Percentiles rank a stretch among this genome's conserved stretches.
phyloP scores from a whole-genome alignment of 2,113 vertebrate species.

The Chaetodon auriga region DNA sequence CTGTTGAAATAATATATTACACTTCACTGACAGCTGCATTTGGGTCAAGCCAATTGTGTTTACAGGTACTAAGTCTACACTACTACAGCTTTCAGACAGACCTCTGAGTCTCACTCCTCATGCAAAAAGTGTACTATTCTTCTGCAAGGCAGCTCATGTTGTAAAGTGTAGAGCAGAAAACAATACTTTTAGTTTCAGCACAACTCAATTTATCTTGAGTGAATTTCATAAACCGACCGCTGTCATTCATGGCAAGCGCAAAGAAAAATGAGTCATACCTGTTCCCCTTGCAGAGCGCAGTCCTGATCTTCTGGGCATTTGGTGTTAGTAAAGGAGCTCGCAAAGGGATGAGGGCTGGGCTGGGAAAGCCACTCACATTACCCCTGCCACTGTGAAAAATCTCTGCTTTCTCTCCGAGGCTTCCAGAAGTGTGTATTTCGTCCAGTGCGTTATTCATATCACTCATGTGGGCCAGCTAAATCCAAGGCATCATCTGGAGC shows the following conservation, averaged over 20 bases:
- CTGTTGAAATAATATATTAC: slow-evolving; percentile 54
- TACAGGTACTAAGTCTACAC: slow-evolving; percentile 81
- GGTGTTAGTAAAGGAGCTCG: slow-evolving; percentile 71
- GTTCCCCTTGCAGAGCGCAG: slow-evolving; percentile 73
- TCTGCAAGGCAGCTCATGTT: slow-evolving; percentile 34
- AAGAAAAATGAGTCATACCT: slow-evolving; percentile 75
- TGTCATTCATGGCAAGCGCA: slow-evolving; percentile 3
- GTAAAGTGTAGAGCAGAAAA: slow-evolving; percentile 5
- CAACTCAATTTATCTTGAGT: neutral
- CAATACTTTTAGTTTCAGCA: slow-evolving; percentile 13
- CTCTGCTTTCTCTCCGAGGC: slow-evolving; percentile 80
- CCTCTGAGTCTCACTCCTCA: slow-evolving; percentile 48
- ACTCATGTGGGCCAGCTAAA: slow-evolving; percentile 80
- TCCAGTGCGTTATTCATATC: slow-evolving; percentile 85
- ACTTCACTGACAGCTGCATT: slow-evolving; percentile 55
- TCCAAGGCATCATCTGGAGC: slow-evolving; percentile 85
- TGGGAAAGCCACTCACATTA: slow-evolving; percentile 73
- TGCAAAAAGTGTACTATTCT: slow-evolving; percentile 71
- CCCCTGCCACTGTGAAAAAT: slow-evolving; percentile 79
- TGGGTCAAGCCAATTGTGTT: slow-evolving; percentile 61
- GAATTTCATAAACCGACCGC: neutral
- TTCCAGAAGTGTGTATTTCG: slow-evolving; percentile 77
- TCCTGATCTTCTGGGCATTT: slow-evolving; percentile 73
- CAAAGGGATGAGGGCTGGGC: slow-evolving; percentile 77
- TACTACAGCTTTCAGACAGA: slow-evolving; percentile 58